A percentile compares a stretch with the other conserved stretches of the same genome.
Evolutionary conservation across 35 echinoderm and acorn worm genomes (phyloP).

Genomic region (Acanthaster planci): DNA sequence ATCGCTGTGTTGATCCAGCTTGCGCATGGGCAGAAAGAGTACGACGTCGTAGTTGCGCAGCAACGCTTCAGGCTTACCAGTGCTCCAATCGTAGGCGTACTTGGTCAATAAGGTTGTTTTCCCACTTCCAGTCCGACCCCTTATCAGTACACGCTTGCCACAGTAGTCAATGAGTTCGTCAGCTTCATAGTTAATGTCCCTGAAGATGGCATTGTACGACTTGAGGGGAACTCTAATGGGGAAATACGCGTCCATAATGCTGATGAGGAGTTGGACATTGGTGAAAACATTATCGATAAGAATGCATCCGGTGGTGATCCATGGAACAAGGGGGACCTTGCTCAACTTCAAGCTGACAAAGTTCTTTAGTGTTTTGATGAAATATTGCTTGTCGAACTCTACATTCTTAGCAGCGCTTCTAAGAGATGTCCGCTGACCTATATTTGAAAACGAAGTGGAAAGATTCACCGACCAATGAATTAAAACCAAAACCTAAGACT

Average conservation of each 20-base stretch:
- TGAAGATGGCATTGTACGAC: constrained; percentile 37
- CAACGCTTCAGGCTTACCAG: neutral
- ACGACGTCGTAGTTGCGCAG: neutral
- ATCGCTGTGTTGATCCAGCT: constrained; percentile 40
- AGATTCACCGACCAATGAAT: too few relatives aligned
- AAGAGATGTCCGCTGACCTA: too few relatives aligned
- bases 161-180: too few relatives aligned
- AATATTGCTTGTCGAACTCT: neutral
- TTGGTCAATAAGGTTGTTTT: constrained; percentile 56
- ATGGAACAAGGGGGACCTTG: constrained; percentile 40
- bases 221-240: constrained; percentile 38
- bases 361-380: neutral
- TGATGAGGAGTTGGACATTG: constrained; percentile 39
- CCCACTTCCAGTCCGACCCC: constrained; percentile 48
- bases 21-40: constrained; percentile 45
- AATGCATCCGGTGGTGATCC: constrained; percentile 29
- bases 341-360: neutral
- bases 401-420: neutral
- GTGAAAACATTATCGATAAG: constrained; percentile 35
- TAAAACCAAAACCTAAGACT: too few relatives aligned
- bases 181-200: neutral
- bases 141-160: constrained; percentile 21
- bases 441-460: too few relatives aligned
- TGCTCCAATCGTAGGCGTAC: constrained; percentile 39
- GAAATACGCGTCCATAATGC: constrained; percentile 14